Conservation (phyloP, 1,140 invertebrate genomes). For the Macrobrachium nipponense region DNA sequence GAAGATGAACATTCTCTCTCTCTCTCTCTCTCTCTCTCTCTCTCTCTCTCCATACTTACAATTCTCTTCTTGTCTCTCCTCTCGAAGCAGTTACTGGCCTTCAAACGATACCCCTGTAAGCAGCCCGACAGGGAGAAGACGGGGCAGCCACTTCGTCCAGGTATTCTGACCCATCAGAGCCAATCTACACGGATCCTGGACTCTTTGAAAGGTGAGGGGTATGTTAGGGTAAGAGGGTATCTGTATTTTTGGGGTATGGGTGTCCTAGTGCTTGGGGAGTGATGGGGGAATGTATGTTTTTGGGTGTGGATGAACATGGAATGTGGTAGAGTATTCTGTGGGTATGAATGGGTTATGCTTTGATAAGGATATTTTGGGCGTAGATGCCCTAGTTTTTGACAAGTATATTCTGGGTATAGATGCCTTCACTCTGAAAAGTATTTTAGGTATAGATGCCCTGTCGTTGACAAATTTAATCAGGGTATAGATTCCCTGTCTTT, state of each 20-base stretch:
- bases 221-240: neutral
- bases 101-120: conserved; percentile 64
- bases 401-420: neutral
- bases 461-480: neutral
- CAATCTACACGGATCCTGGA: conserved; percentile 92
- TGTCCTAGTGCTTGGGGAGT: too few relatives aligned
- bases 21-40: too few relatives aligned
- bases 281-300: too few relatives aligned
- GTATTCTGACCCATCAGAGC: conserved; percentile 89
- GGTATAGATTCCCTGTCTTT: neutral
- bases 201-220: conserved; percentile 79
- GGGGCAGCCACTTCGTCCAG: conserved; percentile 42
- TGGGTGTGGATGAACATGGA: neutral
- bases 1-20: too few relatives aligned
- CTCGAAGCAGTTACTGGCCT: conserved; percentile 65
- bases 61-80: conserved; percentile 60
- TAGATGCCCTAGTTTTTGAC: too few relatives aligned
- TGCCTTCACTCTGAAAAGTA: neutral
- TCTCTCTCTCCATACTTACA: neutral
- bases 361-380: too few relatives aligned
- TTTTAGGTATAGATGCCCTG: neutral
- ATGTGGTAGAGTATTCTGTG: neutral
- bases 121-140: conserved; percentile 41
- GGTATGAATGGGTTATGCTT: neutral
- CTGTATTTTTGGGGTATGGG: too few relatives aligned